Conservation (phyloP, 2,888 invertebrate species). For the Drosophila longiperda region DNA sequence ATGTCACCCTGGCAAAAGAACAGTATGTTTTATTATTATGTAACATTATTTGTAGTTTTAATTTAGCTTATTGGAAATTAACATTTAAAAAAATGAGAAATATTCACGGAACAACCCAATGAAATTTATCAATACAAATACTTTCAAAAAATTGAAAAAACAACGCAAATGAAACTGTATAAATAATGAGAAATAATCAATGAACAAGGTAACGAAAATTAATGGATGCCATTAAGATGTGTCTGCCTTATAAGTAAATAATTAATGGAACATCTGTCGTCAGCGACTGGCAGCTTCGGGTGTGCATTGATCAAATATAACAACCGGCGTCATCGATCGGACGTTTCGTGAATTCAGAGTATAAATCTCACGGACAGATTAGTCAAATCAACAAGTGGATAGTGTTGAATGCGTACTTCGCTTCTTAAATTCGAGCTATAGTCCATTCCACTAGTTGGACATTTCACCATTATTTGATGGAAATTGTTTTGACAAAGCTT, state of each 20-base stretch:
- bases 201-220: not conserved
- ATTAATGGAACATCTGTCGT: not conserved
- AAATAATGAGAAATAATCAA: not conserved
- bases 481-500: not conserved
- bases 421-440: not conserved
- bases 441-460: not conserved
- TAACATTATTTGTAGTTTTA: not conserved
- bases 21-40: conserved; percentile 68
- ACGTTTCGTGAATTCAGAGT: not conserved
- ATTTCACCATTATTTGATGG: not conserved
- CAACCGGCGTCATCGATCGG: conserved; percentile 10
- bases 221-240: not conserved
- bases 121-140: not conserved
- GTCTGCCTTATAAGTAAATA: conserved; percentile 60
- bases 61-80: not conserved
- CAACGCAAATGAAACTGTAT: not conserved
- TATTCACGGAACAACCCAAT: not conserved
- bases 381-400: conserved; percentile 2
- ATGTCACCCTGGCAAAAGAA: conserved; percentile 84
- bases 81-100: not conserved
- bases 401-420: not conserved
- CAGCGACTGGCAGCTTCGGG: not conserved
- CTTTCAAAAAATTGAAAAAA: no score
- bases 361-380: conserved; percentile 32
- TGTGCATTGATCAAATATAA: conserved; percentile 47